A percentile compares a stretch with the other conserved stretches of the same genome.
phyloP scores from a whole-genome alignment of 2,113 vertebrate genomes.

The Catharus bicknelli region DNA sequence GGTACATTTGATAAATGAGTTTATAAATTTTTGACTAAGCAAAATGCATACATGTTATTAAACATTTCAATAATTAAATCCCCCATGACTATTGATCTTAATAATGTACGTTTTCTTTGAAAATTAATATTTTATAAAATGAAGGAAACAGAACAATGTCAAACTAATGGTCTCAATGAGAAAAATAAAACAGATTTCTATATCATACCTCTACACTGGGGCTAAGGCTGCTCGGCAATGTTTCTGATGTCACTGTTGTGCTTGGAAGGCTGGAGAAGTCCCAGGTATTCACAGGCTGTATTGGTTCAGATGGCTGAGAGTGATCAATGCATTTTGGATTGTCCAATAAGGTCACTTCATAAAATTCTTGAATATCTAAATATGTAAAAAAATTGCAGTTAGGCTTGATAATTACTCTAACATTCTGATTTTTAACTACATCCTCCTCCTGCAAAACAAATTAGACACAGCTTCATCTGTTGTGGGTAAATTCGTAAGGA shows the following conservation, averaged over 20 bases:
- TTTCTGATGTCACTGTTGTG: constrained; percentile 90
- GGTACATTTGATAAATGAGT: background rate
- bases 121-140: constrained; percentile 43
- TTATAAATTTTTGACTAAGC: constrained; percentile 48
- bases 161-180: background rate
- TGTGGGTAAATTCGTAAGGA: accelerated
- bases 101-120: background rate
- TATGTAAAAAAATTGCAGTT: background rate
- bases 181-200: background rate
- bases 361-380: constrained; percentile 98
- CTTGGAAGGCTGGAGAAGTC: constrained; percentile 94
- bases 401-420: background rate
- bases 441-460: background rate
- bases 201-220: constrained; percentile 88
- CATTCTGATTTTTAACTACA: background rate
- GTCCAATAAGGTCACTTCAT: constrained; percentile 98
- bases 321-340: constrained; percentile 87
- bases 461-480: background rate
- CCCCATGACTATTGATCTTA: constrained; percentile 4
- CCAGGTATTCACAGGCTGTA: constrained; percentile 88
- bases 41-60: constrained; percentile 14
- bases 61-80: constrained; percentile 34
- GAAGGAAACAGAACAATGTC: background rate
- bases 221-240: constrained; percentile 89
- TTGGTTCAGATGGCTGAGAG: constrained; percentile 77